Base-by-base conservation (phyloP, 2,888 invertebrate genomes). In the Patella depressa region DNA sequence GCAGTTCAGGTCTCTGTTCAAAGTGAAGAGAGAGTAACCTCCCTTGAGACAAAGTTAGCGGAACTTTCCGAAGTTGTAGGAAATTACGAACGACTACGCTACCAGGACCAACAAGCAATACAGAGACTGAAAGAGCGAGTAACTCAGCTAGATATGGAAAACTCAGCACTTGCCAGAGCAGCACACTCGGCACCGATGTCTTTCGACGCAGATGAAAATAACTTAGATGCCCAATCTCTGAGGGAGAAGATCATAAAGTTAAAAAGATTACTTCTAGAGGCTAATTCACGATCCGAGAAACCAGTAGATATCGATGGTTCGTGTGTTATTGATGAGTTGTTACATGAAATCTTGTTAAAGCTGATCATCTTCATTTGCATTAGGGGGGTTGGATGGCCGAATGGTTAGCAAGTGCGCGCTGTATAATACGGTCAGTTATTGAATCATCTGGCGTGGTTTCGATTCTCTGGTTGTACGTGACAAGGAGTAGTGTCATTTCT, bases 41-140 rank as follows among this genome's bases (percentile, higher is more conserved):
- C 94, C 73, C 93, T 97, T 74, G 96, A 97, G 91, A 93, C 94
- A 4, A 94, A 94, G 81, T 91, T 96, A 24, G 95, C 96, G 0
- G 96, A 97, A 88, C 91, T 97, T 53, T 96, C 96, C 0, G 94
- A 94, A 77, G 95, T 95, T 0, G 94, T 96, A 3, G 96, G 96
- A 0, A 94, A 94, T 80, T 96, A 96, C 86, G 96, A 96, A 88
- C 92, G 95, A 77, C 90, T 94, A 12, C 92, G 95, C 3, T 94
- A 95, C 75, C 93, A 94, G 79, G 96, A 97, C 91, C 95, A 95
- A 89, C 93, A 93, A 76, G 93, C 94, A 19, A 96, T 96, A 86
- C 94, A 94, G 81, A 94, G 94, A 90, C 88, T 95, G 78, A 86
- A 86, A 76, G 90, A 90, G 70, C 81, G 90, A 19, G 86, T 88